phyloP scores from a whole-genome alignment of 2,888 invertebrate species.

The Athrips mouffetella region DNA sequence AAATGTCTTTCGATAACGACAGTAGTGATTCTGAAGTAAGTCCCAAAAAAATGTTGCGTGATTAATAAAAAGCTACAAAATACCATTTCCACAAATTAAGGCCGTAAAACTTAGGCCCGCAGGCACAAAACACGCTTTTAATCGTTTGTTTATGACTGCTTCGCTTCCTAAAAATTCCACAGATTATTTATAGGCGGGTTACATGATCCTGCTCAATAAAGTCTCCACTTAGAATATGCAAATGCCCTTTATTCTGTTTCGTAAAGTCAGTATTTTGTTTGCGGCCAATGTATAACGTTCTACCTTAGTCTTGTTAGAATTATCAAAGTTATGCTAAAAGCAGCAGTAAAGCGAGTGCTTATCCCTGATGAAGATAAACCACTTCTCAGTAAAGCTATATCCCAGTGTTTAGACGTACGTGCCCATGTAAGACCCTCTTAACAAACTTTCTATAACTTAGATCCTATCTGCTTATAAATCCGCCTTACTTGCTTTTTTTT shows the following conservation, averaged over 20 bases:
- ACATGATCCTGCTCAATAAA: slow-evolving; percentile 71
- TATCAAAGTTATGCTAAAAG: slow-evolving; percentile 56
- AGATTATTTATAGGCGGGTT: slow-evolving; percentile 65
- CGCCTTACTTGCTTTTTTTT: no score
- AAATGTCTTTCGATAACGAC: slow-evolving; percentile 9
- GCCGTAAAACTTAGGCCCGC: slow-evolving; percentile 18
- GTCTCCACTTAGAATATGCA: slow-evolving; percentile 61
- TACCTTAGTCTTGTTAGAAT: no score
- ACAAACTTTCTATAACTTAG: background rate
- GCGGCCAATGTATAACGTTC: slow-evolving; percentile 59
- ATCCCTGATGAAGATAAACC: slow-evolving; percentile 51
- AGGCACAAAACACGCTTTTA: slow-evolving; percentile 58
- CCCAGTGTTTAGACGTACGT: slow-evolving; percentile 62
- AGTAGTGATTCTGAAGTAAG: slow-evolving; percentile 16
- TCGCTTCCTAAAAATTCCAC: slow-evolving; percentile 56
- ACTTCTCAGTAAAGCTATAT: slow-evolving; percentile 53
- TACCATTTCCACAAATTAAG: slow-evolving; percentile 22
- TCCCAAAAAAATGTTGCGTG: slow-evolving; percentile 1
- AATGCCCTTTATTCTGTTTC: slow-evolving; percentile 60
- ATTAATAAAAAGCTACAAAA: slow-evolving; percentile 11
- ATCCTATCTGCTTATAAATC: no score
- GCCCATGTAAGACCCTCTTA: slow-evolving; percentile 11
- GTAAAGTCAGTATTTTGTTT: slow-evolving; percentile 57
- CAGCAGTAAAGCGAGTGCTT: slow-evolving; percentile 65
- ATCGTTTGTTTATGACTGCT: slow-evolving; percentile 70